Base-by-base conservation (phyloP, 2,888 invertebrate genomes). In the Tenthredo amoena region DNA sequence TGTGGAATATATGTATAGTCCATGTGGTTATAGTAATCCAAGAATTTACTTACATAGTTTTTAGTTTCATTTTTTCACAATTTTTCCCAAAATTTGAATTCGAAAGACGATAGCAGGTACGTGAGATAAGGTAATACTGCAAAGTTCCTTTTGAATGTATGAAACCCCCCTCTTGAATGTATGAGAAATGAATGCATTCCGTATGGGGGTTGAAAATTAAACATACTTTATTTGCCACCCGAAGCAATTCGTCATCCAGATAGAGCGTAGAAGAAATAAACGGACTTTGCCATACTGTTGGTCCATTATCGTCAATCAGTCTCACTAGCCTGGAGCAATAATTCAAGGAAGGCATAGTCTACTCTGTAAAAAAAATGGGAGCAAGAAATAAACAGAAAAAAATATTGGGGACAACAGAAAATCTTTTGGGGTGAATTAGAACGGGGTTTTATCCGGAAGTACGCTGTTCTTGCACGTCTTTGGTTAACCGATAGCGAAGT, bases 381-480 rank as follows among this genome's bases (percentile, higher is more conserved):
- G 31, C 5, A 15, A 15, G 18, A 31, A 34, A 6, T 15, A 15
- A 31, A 15, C 0, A 18, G 4, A 18, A n/a, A 55, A 55, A n/a
- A 55, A 55, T 21, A 31, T 21, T 26, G 4, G 26, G 62, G 62
- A 62, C 3, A 31, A 62, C 26, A 0, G 68, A 34, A 34, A 34
- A 34, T 68, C 15, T 34, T 68, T 15, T 3, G 43, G 43, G 72
- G 31, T 74, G 9, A 43, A 74, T 40, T 12, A 21, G 12, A 4
- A 21, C 40, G 40, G 21, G 40, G 9, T 55, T 55, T 21, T 31
- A 34, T n/a, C 1, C 18, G 55, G 26, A 26, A n/a, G 6, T n/a
- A 55, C 1, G 34, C 18, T 50, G 55, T 77, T 77, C 77, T 74
- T 74, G 74, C 74, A 74, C 74, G 43, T 43, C 43, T 55, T 55